phyloP scores from a whole-genome alignment of 2,888 invertebrate species.

The Drosophila siamana region DNA sequence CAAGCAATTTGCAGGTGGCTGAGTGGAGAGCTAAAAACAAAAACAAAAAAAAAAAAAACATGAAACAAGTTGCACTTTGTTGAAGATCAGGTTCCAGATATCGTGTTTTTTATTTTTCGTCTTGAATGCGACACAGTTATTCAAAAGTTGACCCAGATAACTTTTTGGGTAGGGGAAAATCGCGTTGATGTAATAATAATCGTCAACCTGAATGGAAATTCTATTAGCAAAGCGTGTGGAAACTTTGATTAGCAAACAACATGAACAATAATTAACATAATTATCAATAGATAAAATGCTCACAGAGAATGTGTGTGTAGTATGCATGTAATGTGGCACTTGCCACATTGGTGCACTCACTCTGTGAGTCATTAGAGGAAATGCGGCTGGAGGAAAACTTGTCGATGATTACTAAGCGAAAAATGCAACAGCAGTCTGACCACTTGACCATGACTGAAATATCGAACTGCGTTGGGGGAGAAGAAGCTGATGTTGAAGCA shows the following conservation, averaged over 20 bases:
- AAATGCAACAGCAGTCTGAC: constrained; percentile 44
- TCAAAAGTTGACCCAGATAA: constrained; percentile 53
- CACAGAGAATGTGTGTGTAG: not conserved
- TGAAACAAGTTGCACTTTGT: constrained; percentile 52
- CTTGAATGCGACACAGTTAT: constrained; percentile 37
- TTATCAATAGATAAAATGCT: constrained; percentile 5
- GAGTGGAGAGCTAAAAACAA: constrained; percentile 35
- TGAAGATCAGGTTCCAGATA: constrained; percentile 53
- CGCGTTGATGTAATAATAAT: constrained; percentile 22
- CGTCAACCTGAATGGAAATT: constrained; percentile 38
- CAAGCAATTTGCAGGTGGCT: constrained; percentile 63
- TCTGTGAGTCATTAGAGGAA: constrained; percentile 8
- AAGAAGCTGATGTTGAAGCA: constrained; percentile 6
- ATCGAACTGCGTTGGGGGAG: constrained; percentile 40
- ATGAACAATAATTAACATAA: constrained; percentile 21
- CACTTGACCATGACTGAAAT: constrained; percentile 79
- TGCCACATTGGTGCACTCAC: constrained; percentile 1
- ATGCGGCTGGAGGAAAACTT: constrained; percentile 15
- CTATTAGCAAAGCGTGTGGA: constrained; percentile 35
- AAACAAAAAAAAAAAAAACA: constrained; percentile 5
- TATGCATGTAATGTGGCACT: constrained; percentile 7
- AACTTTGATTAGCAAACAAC: constrained; percentile 4
- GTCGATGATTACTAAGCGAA: constrained; percentile 23
- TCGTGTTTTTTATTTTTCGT: constrained; percentile 5
- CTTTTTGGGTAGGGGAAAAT: constrained; percentile 1